Evolutionary conservation across 2,113 vertebrate species (phyloP).

Genomic region (Guaruba guarouba): DNA sequence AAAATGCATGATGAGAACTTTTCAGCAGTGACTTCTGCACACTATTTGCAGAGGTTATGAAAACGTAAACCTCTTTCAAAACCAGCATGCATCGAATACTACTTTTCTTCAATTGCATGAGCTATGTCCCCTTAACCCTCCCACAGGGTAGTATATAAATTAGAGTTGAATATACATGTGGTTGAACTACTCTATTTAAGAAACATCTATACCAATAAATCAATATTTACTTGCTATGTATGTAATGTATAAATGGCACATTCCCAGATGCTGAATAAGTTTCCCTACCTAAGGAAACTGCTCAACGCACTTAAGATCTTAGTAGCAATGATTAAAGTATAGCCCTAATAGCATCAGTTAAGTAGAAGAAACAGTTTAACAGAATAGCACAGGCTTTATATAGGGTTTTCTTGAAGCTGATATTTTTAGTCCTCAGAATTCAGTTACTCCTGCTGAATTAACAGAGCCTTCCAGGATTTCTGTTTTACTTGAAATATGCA

Average conservation of each 20-base stretch:
- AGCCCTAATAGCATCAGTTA: neutral
- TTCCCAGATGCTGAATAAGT: neutral
- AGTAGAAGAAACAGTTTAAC: neutral
- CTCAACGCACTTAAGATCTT: neutral
- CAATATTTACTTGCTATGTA: neutral
- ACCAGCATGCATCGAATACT: neutral
- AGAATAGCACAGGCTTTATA: neutral
- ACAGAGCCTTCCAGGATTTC: neutral
- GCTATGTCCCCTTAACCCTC: neutral
- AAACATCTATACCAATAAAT: neutral
- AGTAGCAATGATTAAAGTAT: neutral
- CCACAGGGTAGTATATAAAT: neutral
- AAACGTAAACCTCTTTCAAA: neutral
- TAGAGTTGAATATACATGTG: neutral
- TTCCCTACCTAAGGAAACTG: neutral
- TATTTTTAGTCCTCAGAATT: constrained; percentile 7
- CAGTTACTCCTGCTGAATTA: neutral
- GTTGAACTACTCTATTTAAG: neutral
- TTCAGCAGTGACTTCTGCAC: neutral
- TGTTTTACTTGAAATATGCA: neutral
- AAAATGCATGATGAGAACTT: neutral
- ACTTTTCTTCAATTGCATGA: neutral
- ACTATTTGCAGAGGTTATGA: neutral
- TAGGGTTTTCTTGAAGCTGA: neutral
- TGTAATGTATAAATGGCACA: neutral